Evolutionary conservation across 2,888 invertebrate species (phyloP).

Genomic region (Luffia ferchaultella): DNA sequence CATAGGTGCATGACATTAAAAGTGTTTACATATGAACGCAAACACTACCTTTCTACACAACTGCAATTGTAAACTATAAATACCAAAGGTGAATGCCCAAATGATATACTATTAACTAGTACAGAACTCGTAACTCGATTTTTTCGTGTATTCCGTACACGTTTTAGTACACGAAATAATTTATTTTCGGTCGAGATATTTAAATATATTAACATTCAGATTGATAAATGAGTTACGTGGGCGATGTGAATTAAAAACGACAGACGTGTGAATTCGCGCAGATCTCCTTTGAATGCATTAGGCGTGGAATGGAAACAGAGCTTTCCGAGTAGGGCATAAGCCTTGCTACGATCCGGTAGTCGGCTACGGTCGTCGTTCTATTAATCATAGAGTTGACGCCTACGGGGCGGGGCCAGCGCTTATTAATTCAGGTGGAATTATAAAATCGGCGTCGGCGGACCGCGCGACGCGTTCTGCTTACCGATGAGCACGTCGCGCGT

Average conservation of each 20-base stretch:
- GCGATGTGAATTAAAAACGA: constrained; percentile 23
- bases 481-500: constrained; percentile 36
- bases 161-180: constrained; percentile 24
- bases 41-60: no score
- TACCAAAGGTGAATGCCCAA: constrained; percentile 24
- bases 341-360: constrained; percentile 43
- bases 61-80: not conserved
- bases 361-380: constrained; percentile 35
- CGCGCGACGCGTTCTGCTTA: constrained; percentile 18
- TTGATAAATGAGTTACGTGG: constrained; percentile 33
- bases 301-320: constrained; percentile 23
- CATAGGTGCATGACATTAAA: no score
- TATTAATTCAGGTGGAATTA: constrained; percentile 57
- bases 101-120: constrained; percentile 16
- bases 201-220: constrained; percentile 39
- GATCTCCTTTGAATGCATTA: constrained; percentile 12
- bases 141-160: no score
- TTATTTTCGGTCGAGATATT: constrained; percentile 39
- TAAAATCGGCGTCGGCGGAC: constrained; percentile 32
- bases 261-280: constrained; percentile 31
- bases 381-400: constrained; percentile 59
- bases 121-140: constrained; percentile 18
- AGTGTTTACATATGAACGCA: no score
- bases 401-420: constrained; percentile 50
- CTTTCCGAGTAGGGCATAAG: constrained; percentile 25